Evolutionary conservation across 1,140 invertebrate genomes (phyloP).

Genomic region (Antheraea mylitta): DNA sequence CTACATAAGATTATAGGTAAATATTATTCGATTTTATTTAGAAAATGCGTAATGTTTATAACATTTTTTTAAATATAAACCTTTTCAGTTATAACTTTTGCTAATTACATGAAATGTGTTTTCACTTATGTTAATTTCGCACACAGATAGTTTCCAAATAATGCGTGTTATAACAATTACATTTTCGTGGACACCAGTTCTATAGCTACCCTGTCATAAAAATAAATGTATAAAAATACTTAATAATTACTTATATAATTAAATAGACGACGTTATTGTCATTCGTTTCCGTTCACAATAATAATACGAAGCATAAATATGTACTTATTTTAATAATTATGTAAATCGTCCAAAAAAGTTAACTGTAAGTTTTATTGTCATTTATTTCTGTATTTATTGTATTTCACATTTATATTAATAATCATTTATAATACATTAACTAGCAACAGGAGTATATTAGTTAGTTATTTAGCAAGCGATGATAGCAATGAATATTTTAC

Average conservation of each 20-base stretch:
- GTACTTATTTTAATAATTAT: constrained; percentile 22
- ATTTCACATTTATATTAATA: background rate
- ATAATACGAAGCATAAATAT: background rate
- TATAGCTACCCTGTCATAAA: constrained; percentile 18
- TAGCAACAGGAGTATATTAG: background rate
- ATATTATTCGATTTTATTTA: too few relatives aligned
- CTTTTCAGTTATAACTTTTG: too few relatives aligned
- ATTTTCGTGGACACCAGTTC: background rate
- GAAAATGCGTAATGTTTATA: too few relatives aligned
- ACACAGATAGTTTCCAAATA: background rate
- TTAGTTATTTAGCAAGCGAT: too few relatives aligned
- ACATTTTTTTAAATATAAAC: too few relatives aligned
- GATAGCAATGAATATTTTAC: too few relatives aligned
- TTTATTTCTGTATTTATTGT: background rate
- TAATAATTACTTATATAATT: constrained; percentile 18
- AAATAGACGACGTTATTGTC: constrained; percentile 35
- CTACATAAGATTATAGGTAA: too few relatives aligned
- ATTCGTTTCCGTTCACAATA: constrained; percentile 12
- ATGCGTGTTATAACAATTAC: background rate
- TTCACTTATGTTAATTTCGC: background rate
- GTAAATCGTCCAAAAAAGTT: constrained; percentile 25
- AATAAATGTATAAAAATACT: constrained; percentile 17
- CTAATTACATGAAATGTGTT: too few relatives aligned
- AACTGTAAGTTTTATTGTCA: constrained; percentile 21
- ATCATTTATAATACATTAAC: background rate